Percentiles rank a stretch among this genome's conserved stretches.
Conservation (phyloP, 2,888 invertebrate species). For the Acanthoscelides obtectus region DNA sequence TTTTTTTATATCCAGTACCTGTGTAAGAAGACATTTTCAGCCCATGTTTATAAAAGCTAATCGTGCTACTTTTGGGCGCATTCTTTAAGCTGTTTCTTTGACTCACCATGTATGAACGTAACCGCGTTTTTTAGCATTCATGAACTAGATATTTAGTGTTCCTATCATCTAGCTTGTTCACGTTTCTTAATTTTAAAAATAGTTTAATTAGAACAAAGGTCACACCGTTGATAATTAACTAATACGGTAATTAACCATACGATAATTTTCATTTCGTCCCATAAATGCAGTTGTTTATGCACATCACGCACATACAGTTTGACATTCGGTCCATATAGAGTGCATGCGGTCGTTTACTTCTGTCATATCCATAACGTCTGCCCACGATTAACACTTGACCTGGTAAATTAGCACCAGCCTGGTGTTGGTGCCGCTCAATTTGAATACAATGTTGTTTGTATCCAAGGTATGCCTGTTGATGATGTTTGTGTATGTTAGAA, state of each 20-base stretch:
- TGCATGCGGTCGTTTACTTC: background rate
- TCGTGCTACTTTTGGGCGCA: no score
- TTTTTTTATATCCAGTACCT: no score
- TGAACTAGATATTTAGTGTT: no score
- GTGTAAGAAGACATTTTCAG: no score
- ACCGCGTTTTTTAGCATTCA: background rate
- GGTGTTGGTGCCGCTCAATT: background rate
- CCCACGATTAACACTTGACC: constrained; percentile 17
- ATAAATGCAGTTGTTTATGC: background rate
- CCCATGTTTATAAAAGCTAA: no score
- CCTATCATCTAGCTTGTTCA: background rate
- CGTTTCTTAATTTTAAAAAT: background rate
- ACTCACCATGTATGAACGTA: no score
- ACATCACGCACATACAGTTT: background rate
- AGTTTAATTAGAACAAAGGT: background rate
- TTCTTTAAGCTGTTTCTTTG: no score
- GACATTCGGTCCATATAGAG: background rate
- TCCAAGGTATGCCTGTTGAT: constrained; percentile 3
- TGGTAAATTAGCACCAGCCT: constrained; percentile 7
- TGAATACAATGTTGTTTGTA: background rate
- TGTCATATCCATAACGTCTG: background rate
- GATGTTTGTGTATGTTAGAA: background rate
- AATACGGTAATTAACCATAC: background rate
- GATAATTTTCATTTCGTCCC: background rate
- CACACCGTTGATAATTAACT: background rate